Percentiles rank a stretch among this genome's conserved stretches.
phyloP scores from a whole-genome alignment of 2,797 vertebrate species.

The Chelon labrosus region DNA sequence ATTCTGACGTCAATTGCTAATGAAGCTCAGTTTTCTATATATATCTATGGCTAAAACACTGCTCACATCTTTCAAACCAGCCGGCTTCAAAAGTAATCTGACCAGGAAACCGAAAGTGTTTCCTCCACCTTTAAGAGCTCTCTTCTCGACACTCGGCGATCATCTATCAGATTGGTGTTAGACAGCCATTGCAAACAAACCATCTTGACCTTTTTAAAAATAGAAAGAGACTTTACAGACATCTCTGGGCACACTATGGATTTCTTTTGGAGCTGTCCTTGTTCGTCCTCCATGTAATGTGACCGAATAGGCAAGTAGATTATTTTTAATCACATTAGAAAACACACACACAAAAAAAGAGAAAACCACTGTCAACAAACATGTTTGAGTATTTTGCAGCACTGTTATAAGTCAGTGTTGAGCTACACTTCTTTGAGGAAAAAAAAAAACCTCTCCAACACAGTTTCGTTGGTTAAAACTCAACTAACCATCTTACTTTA shows the following conservation, averaged over 20 bases:
- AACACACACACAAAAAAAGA: background rate
- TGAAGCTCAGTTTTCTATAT: background rate
- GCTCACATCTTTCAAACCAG: slow-evolving; percentile 17
- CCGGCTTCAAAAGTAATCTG: background rate
- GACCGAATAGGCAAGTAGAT: background rate
- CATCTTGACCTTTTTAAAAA: slow-evolving; percentile 55
- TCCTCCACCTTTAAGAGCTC: slow-evolving; percentile 24
- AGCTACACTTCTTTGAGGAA: too few species aligned
- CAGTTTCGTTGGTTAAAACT: slow-evolving; percentile 4
- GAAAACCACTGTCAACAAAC: background rate
- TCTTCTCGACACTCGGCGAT: slow-evolving; percentile 19
- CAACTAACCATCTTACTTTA: slow-evolving; percentile 49
- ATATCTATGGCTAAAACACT: background rate
- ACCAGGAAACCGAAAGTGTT: slow-evolving; percentile 1
- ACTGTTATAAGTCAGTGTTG: background rate
- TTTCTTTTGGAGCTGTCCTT: slow-evolving; percentile 23
- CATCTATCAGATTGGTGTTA: slow-evolving; percentile 42
- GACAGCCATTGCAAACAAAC: slow-evolving; percentile 39
- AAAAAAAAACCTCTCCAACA: too few species aligned
- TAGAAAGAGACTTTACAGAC: slow-evolving; percentile 50
- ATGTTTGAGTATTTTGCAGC: background rate
- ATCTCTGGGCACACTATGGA: slow-evolving; percentile 4
- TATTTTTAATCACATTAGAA: background rate
- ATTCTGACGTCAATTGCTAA: background rate
- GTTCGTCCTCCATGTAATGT: slow-evolving; percentile 8